These are phyloP conservation scores for Tragelaphus strepsiceros DNA, from an alignment of 2,113 vertebrate genomes.

Conservation along the genomic window DNA sequence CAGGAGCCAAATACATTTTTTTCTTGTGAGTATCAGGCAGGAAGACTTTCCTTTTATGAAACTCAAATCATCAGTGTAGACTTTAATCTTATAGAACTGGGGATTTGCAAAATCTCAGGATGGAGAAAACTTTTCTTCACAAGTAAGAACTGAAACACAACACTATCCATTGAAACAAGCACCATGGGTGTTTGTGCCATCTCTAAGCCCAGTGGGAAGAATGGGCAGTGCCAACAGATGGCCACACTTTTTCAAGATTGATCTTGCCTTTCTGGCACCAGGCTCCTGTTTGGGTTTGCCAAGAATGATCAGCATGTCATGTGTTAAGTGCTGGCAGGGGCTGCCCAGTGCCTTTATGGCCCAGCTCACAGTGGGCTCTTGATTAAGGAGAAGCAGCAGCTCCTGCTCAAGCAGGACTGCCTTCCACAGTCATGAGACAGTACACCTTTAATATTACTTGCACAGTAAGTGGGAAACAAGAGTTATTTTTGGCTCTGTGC, in stretches of 20 bases:
- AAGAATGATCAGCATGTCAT: conserved; percentile 50
- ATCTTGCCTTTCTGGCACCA: conserved; percentile 34
- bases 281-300: conserved; percentile 43
- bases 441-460: conserved; percentile 72
- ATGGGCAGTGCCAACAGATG: neutral
- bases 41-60: neutral
- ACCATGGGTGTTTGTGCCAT: accelerated
- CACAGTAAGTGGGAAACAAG: conserved; percentile 57
- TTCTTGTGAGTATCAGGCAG: neutral
- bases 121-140: neutral
- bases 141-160: neutral
- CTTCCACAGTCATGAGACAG: conserved; percentile 63
- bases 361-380: conserved; percentile 62
- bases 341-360: conserved; percentile 54
- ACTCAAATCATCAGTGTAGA: conserved; percentile 24
- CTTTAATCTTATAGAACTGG: neutral
- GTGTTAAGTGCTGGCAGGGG: conserved; percentile 70
- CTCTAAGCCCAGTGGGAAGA: neutral
- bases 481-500: conserved; percentile 58
- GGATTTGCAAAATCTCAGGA: neutral
- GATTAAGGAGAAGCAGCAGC: conserved; percentile 53
- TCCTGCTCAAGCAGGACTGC: conserved; percentile 57
- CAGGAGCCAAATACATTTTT: neutral
- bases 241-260: conserved; percentile 27
- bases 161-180: neutral